A percentile compares a stretch with the other conserved stretches of the same genome.
Conservation (phyloP, 2,797 vertebrate genomes). For the Melanogrammus aeglefinus region DNA sequence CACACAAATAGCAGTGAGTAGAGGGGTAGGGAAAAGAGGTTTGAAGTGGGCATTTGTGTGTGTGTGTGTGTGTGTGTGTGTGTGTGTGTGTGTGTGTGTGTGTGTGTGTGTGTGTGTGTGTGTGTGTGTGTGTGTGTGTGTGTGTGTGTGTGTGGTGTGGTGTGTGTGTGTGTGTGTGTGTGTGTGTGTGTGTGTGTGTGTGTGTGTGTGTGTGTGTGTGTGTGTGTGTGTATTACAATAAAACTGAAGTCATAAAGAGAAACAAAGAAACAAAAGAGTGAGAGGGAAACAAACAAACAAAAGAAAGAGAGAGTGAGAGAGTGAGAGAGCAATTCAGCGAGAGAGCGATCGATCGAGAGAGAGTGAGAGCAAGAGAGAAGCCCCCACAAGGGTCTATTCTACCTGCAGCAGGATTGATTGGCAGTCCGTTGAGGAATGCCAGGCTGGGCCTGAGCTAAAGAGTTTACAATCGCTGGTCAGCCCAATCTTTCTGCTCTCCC, state of each 20-base stretch:
- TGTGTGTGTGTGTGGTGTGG: background rate
- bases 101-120: background rate
- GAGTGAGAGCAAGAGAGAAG: conserved; percentile 15
- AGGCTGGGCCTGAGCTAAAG: conserved; percentile 28
- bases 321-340: background rate
- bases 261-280: conserved; percentile 21
- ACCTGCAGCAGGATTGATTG: conserved; percentile 39
- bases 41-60: background rate
- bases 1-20: conserved; percentile 23
- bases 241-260: background rate
- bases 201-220: background rate
- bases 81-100: background rate
- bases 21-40: no score
- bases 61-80: no score
- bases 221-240: conserved; percentile 16
- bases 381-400: conserved; percentile 26
- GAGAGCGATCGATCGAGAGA: conserved; percentile 10
- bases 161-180: background rate
- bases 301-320: background rate
- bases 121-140: background rate
- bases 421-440: conserved; percentile 55
- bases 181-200: no score
- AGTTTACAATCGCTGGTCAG: conserved; percentile 36
- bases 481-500: conserved; percentile 49
- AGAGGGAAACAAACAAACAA: background rate